Evolutionary conservation across 2,113 vertebrate species (phyloP).

Genomic region (Podarcis cretensis): DNA sequence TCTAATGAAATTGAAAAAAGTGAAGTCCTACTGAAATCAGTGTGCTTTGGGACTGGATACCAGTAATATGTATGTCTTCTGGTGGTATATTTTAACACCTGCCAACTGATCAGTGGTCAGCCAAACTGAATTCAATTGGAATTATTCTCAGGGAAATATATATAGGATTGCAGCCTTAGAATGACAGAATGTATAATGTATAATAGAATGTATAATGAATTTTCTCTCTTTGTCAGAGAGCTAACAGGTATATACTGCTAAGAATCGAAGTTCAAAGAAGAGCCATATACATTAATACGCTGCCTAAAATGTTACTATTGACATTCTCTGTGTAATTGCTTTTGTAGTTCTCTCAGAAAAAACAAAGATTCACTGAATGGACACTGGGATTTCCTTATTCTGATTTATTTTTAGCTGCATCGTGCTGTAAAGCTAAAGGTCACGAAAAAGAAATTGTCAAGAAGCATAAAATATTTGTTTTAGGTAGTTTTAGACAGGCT

Average conservation of each 20-base stretch:
- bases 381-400: conserved; percentile 33
- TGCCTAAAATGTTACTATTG: fast-evolving
- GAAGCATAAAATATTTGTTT: conserved; percentile 31
- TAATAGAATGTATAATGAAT: conserved; percentile 57
- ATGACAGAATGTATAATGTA: conserved; percentile 54
- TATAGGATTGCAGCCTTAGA: background rate
- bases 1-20: background rate
- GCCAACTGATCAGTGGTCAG: background rate
- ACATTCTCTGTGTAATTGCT: fast-evolving
- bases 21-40: background rate
- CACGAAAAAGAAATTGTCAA: conserved; percentile 52
- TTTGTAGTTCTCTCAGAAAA: background rate
- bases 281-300: fast-evolving
- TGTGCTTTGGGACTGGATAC: background rate
- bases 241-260: fast-evolving
- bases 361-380: background rate
- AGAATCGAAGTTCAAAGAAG: background rate
- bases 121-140: background rate
- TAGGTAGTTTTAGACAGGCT: conserved; percentile 3
- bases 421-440: conserved; percentile 60
- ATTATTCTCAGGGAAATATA: background rate
- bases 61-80: background rate
- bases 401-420: conserved; percentile 41
- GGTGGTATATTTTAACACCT: background rate
- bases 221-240: background rate